phyloP scores from a whole-genome alignment of 2,888 invertebrate genomes.

The Morpho helenor region DNA sequence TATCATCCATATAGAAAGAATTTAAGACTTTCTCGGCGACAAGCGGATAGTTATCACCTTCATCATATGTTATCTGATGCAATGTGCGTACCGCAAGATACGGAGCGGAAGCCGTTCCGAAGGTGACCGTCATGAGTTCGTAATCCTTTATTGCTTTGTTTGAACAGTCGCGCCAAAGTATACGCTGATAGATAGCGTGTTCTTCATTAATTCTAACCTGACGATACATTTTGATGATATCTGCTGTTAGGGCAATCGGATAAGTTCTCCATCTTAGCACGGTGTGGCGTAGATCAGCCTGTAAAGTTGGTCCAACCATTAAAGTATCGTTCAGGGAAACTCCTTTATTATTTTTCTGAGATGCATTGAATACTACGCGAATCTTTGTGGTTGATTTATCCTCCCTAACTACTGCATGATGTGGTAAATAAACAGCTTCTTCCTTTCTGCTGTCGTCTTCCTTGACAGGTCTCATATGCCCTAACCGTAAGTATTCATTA shows the following conservation, averaged over 20 bases:
- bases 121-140: slow-evolving; percentile 75
- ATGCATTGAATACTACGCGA: no score
- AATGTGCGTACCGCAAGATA: slow-evolving; percentile 26
- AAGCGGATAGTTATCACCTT: slow-evolving; percentile 14
- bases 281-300: slow-evolving; percentile 20
- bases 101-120: slow-evolving; percentile 25
- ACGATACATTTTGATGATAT: slow-evolving; percentile 36
- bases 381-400: no score
- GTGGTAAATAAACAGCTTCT: no score
- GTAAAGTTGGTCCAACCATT: no score
- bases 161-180: background rate
- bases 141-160: background rate
- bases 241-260: slow-evolving; percentile 16
- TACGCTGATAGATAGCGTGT: slow-evolving; percentile 21
- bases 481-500: no score
- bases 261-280: slow-evolving; percentile 24
- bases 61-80: slow-evolving; percentile 22
- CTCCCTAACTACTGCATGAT: no score
- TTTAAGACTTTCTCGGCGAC: slow-evolving; percentile 7
- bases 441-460: no score
- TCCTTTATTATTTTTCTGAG: slow-evolving; percentile 24
- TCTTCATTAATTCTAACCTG: slow-evolving; percentile 18
- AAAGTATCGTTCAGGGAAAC: slow-evolving; percentile 27
- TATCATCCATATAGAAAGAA: slow-evolving; percentile 29
- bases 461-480: no score